Conservation (phyloP, 2,888 invertebrate genomes). For the Amitus sp. region DNA sequence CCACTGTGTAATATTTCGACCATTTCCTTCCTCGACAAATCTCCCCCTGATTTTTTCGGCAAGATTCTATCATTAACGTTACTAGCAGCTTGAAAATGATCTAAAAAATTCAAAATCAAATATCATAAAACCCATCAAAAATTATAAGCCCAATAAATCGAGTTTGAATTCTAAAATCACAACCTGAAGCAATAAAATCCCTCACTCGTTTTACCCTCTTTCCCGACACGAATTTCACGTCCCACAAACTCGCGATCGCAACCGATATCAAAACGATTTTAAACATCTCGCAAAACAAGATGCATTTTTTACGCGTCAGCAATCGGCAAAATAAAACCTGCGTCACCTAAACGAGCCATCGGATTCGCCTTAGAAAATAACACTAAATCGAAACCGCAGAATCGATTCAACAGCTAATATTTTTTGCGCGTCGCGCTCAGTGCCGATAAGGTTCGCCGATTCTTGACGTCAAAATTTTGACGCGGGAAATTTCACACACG, state of each 20-base stretch:
- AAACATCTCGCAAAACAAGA: not conserved
- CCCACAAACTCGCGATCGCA: slow-evolving; percentile 10
- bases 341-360: not conserved
- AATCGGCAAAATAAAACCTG: no score
- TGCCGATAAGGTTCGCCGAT: not conserved
- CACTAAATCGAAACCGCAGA: not conserved
- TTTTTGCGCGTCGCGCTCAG: not conserved
- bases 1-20: slow-evolving; percentile 48
- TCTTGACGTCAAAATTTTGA: no score
- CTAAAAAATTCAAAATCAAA: slow-evolving; percentile 10
- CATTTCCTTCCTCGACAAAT: slow-evolving; percentile 45
- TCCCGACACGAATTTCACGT: slow-evolving; percentile 9
- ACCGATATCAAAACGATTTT: not conserved
- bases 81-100: slow-evolving; percentile 21
- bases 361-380: not conserved
- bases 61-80: slow-evolving; percentile 5
- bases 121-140: not conserved
- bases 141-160: not conserved
- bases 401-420: not conserved
- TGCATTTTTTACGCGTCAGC: slow-evolving; percentile 4
- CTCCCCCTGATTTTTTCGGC: slow-evolving; percentile 21
- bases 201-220: slow-evolving; percentile 11
- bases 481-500: no score
- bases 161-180: not conserved
- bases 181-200: slow-evolving; percentile 34